A percentile compares a stretch with the other conserved stretches of the same genome.
These are phyloP conservation scores for Saxidomus purpurata DNA, from an alignment of 1,140 invertebrate species.

Conservation along the genomic window DNA sequence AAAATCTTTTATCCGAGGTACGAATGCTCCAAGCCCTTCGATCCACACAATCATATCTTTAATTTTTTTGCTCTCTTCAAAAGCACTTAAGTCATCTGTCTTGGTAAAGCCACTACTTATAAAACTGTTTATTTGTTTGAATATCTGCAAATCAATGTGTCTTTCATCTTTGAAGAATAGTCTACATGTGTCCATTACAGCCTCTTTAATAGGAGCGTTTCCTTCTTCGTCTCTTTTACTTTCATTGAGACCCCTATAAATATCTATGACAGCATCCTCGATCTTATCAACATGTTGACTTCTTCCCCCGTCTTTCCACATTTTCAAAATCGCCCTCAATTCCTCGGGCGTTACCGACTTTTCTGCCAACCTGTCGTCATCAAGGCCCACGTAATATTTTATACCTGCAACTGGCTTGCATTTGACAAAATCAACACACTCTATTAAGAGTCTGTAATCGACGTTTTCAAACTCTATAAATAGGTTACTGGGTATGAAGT, in stretches of 20 bases:
- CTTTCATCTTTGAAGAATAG: not conserved
- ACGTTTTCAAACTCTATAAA: conserved; percentile 5
- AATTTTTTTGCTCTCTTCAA: not conserved
- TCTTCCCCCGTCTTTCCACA: not conserved
- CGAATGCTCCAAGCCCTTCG: not conserved
- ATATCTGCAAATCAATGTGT: not conserved
- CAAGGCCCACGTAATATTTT: not conserved
- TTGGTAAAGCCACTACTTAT: not conserved
- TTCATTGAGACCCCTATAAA: conserved; percentile 9
- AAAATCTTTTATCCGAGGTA: not conserved
- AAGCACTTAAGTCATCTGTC: not conserved
- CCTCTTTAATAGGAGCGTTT: not conserved
- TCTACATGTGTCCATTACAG: not conserved
- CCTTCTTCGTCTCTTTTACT: not conserved
- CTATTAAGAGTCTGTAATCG: not conserved
- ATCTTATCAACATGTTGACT: not conserved
- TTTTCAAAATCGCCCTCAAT: not conserved
- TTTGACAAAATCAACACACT: not conserved
- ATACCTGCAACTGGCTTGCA: not conserved
- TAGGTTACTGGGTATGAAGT: not conserved
- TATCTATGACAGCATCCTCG: not conserved
- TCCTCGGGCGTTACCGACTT: not conserved
- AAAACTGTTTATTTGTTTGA: not conserved
- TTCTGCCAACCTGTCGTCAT: not conserved
- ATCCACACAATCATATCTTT: not conserved